Evolutionary conservation across 2,113 vertebrate genomes (phyloP), one percentile per base, ranked within the genome.

Genomic region (Conger conger): DNA sequence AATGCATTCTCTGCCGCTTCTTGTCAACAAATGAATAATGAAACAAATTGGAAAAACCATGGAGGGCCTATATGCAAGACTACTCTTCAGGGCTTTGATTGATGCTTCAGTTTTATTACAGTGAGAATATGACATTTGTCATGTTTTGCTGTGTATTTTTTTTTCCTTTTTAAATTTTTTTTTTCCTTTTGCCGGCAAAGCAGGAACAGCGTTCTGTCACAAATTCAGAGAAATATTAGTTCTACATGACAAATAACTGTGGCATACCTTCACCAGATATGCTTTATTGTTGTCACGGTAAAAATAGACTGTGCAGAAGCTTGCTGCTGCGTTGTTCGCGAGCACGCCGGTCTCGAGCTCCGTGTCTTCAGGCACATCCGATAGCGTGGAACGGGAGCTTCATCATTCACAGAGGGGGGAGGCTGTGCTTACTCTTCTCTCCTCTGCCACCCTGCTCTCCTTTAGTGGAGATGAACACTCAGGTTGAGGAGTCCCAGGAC

Each of bases 401-500:
- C 16, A 23, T 7, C 30, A 27, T 33, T 38, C n/a, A 27, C 79
- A 50, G n/a, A 81, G n/a, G 8, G 79, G 5, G 78, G 38, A 18
- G 33, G 45, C 23, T 38, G 23, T 11, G 13, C 27, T 53, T n/a
- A 76, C 85, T 76, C 36, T 80, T 83, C 78, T 76, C 36, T 68
- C 45, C 83, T 85, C 86, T 40, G 54, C 23, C 79, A 79, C 38
- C 33, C 20, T 45, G 57, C 68, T 88, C 88, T 88, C 85, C 40
- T 89, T 84, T 78, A 94, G 93, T 86, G 86, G 94, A 92, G 80
- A 86, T 80, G 84, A 93, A 91, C 81, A 88, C 91, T 90, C 88
- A 86, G 85, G 89, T 87, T 37, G 86, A 91, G 92, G 90, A 84
- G 87, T 92, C 84, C 27, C 86, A 91, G 84, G 92, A 92, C 88